A percentile compares a stretch with the other conserved stretches of the same genome.
Conservation (phyloP, 2,888 invertebrate genomes). For the Gerris lacustris region DNA sequence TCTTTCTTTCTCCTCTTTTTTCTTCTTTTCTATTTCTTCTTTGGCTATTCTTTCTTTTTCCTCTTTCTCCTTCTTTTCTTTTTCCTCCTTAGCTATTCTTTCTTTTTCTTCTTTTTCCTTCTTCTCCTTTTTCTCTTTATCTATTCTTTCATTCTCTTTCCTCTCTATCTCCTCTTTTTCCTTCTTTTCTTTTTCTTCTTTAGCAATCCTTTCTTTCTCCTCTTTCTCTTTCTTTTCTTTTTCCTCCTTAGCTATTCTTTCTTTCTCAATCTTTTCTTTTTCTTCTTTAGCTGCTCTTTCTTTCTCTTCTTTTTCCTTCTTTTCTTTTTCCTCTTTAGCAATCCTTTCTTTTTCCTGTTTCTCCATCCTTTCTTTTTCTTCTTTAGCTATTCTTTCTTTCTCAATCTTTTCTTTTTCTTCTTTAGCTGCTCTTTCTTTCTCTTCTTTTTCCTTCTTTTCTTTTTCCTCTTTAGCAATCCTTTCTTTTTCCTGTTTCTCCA, state of each 20-base stretch:
- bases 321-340: constrained; percentile 4
- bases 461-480: constrained; percentile 8
- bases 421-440: background rate
- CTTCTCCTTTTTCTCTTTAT: constrained; percentile 9
- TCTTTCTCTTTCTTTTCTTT: background rate
- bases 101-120: constrained; percentile 13
- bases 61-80: constrained; percentile 17
- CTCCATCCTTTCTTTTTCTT: background rate
- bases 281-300: background rate
- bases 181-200: constrained; percentile 1
- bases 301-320: background rate
- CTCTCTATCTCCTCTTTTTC: background rate
- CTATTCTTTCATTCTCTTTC: constrained; percentile 5
- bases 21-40: constrained; percentile 8
- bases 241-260: background rate
- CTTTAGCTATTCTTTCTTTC: constrained; percentile 1
- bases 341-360: constrained; percentile 9
- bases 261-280: constrained; percentile 9
- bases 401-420: constrained; percentile 10
- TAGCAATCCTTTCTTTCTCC: constrained; percentile 11
- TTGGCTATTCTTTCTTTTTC: constrained; percentile 21
- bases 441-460: background rate
- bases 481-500: constrained; percentile 1
- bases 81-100: constrained; percentile 17
- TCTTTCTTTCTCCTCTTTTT: background rate